Evolutionary conservation across 2,113 vertebrate species (phyloP).

Genomic region (Tachycineta bicolor): DNA sequence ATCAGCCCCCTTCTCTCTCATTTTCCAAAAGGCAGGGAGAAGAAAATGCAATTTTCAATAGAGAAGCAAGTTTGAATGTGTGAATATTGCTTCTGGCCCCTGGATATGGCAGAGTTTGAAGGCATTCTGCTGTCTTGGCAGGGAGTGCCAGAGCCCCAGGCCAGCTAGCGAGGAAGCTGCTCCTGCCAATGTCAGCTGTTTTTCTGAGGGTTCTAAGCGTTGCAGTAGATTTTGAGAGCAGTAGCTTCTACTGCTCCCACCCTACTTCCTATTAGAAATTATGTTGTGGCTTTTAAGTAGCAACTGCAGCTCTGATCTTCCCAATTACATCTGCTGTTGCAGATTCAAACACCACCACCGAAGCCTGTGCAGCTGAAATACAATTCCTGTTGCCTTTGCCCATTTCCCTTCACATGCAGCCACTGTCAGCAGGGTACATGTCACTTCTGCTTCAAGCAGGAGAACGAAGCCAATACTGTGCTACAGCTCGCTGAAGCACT

Average conservation of each 20-base stretch:
- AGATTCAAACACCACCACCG: background rate
- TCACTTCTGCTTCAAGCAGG: constrained; percentile 46
- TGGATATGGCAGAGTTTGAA: constrained; percentile 34
- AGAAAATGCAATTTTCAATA: background rate
- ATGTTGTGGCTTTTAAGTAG: background rate
- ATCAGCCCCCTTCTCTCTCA: background rate
- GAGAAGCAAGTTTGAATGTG: background rate
- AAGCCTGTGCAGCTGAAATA: background rate
- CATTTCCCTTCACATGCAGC: background rate
- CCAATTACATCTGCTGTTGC: background rate
- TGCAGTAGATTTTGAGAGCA: background rate
- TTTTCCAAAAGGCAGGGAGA: background rate
- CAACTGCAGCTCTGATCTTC: background rate
- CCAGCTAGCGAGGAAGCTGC: constrained; percentile 17
- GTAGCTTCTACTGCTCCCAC: background rate
- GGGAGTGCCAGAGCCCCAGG: background rate
- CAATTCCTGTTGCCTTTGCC: background rate
- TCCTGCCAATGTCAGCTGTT: constrained; percentile 52
- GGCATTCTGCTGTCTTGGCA: constrained; percentile 58
- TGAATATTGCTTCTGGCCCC: constrained; percentile 12
- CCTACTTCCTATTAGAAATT: background rate
- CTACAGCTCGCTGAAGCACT: constrained; percentile 65
- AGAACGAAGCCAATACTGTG: constrained; percentile 40
- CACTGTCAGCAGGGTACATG: constrained; percentile 53
- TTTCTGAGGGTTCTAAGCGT: background rate